A percentile compares a stretch with the other conserved stretches of the same genome.
These are phyloP conservation scores for Aphodius granarius DNA, from an alignment of 2,888 invertebrate genomes.

Conservation along the genomic window DNA sequence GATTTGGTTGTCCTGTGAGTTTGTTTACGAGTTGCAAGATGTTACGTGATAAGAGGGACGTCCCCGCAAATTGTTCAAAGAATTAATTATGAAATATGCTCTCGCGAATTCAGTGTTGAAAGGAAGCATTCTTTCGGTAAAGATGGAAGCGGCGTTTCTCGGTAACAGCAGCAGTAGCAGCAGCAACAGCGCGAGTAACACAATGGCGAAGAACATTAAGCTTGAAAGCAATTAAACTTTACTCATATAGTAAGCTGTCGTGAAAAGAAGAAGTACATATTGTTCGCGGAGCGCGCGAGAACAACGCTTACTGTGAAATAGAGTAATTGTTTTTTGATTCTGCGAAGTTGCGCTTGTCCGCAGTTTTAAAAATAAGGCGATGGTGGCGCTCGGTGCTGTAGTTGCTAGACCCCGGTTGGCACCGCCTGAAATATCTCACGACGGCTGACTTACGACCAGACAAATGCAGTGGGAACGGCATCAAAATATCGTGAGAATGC, in stretches of 20 bases:
- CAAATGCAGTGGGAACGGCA: neutral
- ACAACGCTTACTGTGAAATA: constrained; percentile 4
- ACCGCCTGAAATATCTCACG: neutral
- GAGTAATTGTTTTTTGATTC: constrained; percentile 2
- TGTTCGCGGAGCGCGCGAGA: neutral
- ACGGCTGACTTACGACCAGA: neutral
- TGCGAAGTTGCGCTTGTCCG: neutral
- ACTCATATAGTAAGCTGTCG: neutral
- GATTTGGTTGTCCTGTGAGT: too few species aligned
- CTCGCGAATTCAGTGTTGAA: neutral
- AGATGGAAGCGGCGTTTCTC: neutral
- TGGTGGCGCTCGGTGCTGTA: neutral
- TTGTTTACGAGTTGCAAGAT: too few species aligned
- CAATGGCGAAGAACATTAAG: neutral
- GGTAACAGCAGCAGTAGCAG: neutral
- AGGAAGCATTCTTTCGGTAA: neutral
- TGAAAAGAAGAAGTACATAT: constrained; percentile 1
- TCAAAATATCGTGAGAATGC: neutral
- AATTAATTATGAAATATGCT: neutral
- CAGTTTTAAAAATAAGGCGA: neutral
- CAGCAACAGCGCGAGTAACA: neutral
- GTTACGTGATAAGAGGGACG: too few species aligned
- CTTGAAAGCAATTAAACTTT: constrained; percentile 7
- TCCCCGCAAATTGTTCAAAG: neutral
- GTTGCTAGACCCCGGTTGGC: neutral